These are phyloP conservation scores for Botrylloides violaceus DNA, from an alignment of 23 tunicate species.

Conservation along the genomic window DNA sequence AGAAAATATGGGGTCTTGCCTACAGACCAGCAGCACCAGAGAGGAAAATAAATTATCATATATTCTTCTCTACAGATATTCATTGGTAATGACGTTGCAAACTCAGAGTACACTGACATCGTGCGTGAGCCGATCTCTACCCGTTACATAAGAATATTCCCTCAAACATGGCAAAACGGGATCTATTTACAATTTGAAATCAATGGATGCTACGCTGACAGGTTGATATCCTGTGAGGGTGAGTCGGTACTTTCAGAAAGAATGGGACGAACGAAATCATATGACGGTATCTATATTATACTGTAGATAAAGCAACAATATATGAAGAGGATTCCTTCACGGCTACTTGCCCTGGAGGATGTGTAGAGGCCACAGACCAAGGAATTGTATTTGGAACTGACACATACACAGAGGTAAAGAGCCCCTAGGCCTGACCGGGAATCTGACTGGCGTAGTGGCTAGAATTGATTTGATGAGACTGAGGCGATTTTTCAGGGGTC, in stretches of 20 bases:
- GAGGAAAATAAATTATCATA: neutral
- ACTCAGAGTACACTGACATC: conserved; percentile 59
- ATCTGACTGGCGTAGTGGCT: no score
- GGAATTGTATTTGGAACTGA: conserved; percentile 72
- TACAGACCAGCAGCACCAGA: neutral
- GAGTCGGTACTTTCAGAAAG: neutral
- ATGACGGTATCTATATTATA: no score
- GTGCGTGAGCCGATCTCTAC: conserved; percentile 76
- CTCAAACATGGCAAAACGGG: conserved; percentile 42
- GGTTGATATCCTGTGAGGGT: conserved; percentile 66
- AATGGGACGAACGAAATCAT: no score
- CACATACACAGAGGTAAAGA: conserved; percentile 71
- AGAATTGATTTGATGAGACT: no score
- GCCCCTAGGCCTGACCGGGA: no score
- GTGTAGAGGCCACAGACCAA: conserved; percentile 50
- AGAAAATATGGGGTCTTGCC: conserved; percentile 2
- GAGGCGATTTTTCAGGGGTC: conserved; percentile 49
- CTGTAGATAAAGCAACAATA: conserved; percentile 34
- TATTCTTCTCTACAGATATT: conserved; percentile 31
- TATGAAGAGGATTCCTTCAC: conserved; percentile 35
- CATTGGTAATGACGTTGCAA: conserved; percentile 34
- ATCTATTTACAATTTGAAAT: conserved; percentile 74
- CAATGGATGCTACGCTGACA: conserved; percentile 70
- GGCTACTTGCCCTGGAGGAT: conserved; percentile 77
- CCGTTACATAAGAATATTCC: conserved; percentile 43